phyloP scores from a whole-genome alignment of 2,113 vertebrate genomes.

The Lamprotornis superbus region DNA sequence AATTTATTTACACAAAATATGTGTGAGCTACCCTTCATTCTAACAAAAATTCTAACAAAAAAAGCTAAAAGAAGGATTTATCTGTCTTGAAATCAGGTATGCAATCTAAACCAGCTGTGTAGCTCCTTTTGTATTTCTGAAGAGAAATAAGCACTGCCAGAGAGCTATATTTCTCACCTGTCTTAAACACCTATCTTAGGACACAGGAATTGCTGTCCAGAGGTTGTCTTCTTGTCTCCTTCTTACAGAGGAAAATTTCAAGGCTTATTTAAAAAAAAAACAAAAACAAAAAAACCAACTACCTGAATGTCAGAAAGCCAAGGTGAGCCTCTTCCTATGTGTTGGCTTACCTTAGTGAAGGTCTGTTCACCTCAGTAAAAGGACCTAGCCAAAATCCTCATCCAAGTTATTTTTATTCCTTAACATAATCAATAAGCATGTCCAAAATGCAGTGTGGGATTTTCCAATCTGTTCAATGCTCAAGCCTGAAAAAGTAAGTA shows the following conservation, averaged over 20 bases:
- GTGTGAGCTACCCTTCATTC: background rate
- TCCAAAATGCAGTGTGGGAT: background rate
- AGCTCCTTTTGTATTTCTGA: background rate
- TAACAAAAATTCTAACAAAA: background rate
- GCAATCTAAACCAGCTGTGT: background rate
- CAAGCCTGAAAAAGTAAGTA: background rate
- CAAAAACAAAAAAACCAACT: fast-evolving
- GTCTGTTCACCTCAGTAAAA: background rate
- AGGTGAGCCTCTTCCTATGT: background rate
- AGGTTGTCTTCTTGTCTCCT: background rate
- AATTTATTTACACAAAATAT: background rate
- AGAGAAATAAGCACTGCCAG: background rate
- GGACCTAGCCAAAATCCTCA: background rate
- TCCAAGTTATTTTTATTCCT: background rate
- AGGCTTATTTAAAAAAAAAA: background rate
- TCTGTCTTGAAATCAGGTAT: background rate
- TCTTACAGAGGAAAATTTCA: background rate
- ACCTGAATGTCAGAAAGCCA: background rate
- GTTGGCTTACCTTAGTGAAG: background rate
- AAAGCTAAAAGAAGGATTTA: background rate
- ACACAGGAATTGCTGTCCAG: background rate
- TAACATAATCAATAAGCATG: background rate
- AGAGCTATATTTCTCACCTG: background rate
- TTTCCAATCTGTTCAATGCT: slow-evolving; percentile 32
- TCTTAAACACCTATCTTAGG: background rate